Evolutionary conservation across 2,113 vertebrate species (phyloP).

Genomic region (Spea bombifrons): DNA sequence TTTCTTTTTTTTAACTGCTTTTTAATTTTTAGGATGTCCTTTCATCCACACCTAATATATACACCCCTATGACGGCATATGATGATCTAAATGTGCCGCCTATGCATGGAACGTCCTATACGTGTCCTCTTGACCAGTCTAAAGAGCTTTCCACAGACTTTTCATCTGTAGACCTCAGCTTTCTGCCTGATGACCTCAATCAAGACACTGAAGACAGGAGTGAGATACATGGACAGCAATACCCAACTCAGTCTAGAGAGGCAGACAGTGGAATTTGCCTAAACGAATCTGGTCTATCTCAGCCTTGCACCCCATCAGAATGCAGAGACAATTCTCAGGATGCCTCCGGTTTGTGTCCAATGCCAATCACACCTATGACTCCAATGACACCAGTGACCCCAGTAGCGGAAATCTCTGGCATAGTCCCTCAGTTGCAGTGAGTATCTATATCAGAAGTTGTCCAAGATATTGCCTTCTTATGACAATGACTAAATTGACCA

Average conservation of each 20-base stretch:
- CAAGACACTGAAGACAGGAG: constrained; percentile 53
- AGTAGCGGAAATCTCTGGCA: constrained; percentile 80
- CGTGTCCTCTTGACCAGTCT: constrained; percentile 53
- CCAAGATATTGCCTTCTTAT: not conserved
- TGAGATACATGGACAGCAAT: constrained; percentile 38
- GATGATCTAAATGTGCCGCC: constrained; percentile 58
- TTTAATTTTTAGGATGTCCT: constrained; percentile 57
- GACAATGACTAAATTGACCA: too few species aligned
- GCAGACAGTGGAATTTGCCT: constrained; percentile 53
- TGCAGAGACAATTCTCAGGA: constrained; percentile 44
- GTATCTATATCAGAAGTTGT: constrained; percentile 45
- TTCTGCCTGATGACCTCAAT: constrained; percentile 82
- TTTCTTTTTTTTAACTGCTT: constrained; percentile 10
- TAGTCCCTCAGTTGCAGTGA: constrained; percentile 91
- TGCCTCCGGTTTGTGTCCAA: constrained; percentile 49
- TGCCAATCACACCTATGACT: constrained; percentile 77
- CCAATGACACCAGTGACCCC: constrained; percentile 80
- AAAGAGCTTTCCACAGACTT: constrained; percentile 63
- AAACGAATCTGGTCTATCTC: constrained; percentile 39
- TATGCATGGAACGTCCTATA: constrained; percentile 43
- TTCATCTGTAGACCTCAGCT: constrained; percentile 82
- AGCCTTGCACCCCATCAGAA: constrained; percentile 23
- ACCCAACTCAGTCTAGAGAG: not conserved
- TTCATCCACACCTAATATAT: constrained; percentile 51
- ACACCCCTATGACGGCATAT: constrained; percentile 56